Percentiles rank a stretch among this genome's conserved stretches.
Evolutionary conservation across 2,113 vertebrate species (phyloP).

Genomic region (Petaurus breviceps): DNA sequence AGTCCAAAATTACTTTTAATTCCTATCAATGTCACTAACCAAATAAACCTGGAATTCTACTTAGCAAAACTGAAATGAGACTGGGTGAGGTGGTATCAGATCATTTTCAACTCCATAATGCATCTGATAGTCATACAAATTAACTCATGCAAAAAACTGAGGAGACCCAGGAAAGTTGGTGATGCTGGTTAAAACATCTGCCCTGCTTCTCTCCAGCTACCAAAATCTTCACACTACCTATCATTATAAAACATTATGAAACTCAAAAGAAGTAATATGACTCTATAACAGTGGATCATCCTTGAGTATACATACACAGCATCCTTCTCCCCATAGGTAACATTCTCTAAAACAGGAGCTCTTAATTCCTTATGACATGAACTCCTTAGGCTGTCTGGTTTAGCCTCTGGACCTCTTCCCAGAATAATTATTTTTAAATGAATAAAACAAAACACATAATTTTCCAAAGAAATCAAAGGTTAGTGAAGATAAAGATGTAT

Average conservation of each 20-base stretch:
- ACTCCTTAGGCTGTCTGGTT: neutral
- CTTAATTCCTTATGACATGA: neutral
- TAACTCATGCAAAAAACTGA: neutral
- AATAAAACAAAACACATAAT: neutral
- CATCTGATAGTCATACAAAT: neutral
- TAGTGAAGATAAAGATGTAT: neutral
- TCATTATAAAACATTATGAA: neutral
- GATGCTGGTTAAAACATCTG: neutral
- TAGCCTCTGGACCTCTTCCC: neutral
- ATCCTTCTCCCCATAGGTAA: neutral
- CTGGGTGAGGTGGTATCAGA: neutral
- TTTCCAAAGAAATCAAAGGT: neutral
- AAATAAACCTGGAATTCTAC: neutral
- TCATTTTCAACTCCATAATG: neutral
- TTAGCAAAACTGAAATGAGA: neutral
- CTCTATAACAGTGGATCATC: neutral
- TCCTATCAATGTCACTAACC: neutral
- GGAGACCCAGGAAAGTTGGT: neutral
- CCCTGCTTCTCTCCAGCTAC: neutral
- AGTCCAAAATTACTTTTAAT: neutral
- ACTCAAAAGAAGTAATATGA: neutral
- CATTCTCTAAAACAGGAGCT: neutral
- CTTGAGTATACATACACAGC: neutral
- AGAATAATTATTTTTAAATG: neutral
- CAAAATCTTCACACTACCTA: neutral